Conservation (phyloP, 2,113 vertebrate genomes). For the Apistogramma diplotaenia region DNA sequence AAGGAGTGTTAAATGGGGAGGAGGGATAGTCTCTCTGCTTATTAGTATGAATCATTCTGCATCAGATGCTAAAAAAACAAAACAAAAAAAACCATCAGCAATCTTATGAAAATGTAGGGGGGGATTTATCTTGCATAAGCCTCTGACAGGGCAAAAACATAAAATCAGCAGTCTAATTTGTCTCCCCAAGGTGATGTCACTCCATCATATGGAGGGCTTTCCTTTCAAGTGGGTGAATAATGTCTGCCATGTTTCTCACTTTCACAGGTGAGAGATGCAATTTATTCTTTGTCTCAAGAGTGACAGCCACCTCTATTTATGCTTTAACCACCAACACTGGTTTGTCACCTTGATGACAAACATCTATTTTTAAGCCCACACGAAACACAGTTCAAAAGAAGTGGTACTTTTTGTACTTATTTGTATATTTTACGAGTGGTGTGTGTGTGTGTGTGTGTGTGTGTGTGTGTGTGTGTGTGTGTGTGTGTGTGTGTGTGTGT, state of each 20-base stretch:
- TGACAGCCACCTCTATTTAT: constrained; percentile 41
- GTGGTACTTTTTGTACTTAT: background rate
- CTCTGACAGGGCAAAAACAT: constrained; percentile 69
- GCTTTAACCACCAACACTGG: constrained; percentile 30
- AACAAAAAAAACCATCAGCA: constrained; percentile 73
- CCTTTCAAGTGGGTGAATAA: constrained; percentile 54
- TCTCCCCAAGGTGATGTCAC: constrained; percentile 72
- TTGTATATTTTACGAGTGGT: background rate
- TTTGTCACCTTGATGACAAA: constrained; percentile 34
- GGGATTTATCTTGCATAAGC: constrained; percentile 64
- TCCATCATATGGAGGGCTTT: constrained; percentile 61
- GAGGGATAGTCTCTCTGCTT: constrained; percentile 18
- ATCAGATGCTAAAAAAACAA: constrained; percentile 68
- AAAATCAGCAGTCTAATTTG: constrained; percentile 72
- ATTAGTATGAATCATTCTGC: constrained; percentile 66
- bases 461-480: background rate
- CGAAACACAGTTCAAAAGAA: background rate
- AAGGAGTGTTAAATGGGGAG: constrained; percentile 36
- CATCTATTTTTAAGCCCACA: constrained; percentile 12
- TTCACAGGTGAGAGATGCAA: constrained; percentile 51
- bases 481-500: background rate
- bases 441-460: background rate
- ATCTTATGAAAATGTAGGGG: constrained; percentile 57
- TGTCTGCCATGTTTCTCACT: constrained; percentile 51
- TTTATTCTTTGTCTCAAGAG: constrained; percentile 37